A percentile compares a stretch with the other conserved stretches of the same genome.
These are phyloP conservation scores for Circaetus gallicus DNA, from an alignment of 2,113 vertebrate genomes.

Conservation along the genomic window DNA sequence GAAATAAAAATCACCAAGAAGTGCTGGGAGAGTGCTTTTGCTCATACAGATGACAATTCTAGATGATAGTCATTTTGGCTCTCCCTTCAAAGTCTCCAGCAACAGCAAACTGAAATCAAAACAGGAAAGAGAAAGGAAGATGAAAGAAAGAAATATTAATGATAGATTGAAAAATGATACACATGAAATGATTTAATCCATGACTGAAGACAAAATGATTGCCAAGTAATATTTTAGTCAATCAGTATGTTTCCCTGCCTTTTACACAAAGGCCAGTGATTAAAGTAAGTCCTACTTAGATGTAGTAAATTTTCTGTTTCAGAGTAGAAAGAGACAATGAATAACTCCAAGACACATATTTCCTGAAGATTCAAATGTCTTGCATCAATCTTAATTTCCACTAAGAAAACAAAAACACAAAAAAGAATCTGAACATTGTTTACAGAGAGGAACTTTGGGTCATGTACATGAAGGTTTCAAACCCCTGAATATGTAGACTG, in stretches of 20 bases:
- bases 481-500: not conserved
- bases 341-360: not conserved
- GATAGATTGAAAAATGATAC: conserved; percentile 12
- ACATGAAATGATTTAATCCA: not conserved
- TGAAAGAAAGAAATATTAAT: conserved; percentile 33
- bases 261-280: not conserved
- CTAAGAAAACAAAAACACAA: not conserved
- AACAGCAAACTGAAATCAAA: conserved; percentile 32
- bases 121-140: conserved; percentile 29
- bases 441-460: not conserved
- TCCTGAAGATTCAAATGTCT: not conserved
- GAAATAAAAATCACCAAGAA: conserved; percentile 7
- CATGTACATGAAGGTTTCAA: not conserved
- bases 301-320: not conserved
- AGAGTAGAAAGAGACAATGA: not conserved
- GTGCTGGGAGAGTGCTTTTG: not conserved
- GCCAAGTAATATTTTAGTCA: conserved; percentile 11
- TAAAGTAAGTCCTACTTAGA: not conserved
- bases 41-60: conserved; percentile 1
- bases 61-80: conserved; percentile 32
- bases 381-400: not conserved
- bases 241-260: not conserved
- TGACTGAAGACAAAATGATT: conserved; percentile 14
- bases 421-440: not conserved
- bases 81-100: conserved; percentile 2